Evolutionary conservation across 2,797 vertebrate genomes (phyloP).

Genomic region (Vespertilio murinus): DNA sequence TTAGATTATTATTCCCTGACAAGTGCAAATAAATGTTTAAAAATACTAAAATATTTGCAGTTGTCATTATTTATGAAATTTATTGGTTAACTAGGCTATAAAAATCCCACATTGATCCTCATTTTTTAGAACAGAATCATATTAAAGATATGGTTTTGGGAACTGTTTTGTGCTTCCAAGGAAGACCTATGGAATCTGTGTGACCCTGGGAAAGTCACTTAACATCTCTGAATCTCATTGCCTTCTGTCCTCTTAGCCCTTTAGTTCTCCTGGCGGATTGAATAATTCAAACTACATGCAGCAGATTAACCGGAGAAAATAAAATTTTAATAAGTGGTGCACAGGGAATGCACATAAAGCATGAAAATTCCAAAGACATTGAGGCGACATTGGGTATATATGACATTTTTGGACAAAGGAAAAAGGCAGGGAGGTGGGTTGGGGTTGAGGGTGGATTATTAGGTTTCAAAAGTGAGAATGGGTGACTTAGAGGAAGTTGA

Average conservation of each 20-base stretch:
- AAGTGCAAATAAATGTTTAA: not conserved
- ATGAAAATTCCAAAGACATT: not conserved
- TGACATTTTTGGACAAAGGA: not conserved
- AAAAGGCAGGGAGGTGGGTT: not conserved
- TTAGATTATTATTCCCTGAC: not conserved
- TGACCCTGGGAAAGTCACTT: not conserved
- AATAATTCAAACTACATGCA: not conserved
- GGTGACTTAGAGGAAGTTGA: not conserved
- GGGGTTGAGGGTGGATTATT: not conserved
- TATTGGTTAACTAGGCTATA: not conserved
- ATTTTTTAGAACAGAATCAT: not conserved
- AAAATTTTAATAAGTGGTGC: not conserved
- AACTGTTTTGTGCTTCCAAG: not conserved
- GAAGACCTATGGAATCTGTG: not conserved
- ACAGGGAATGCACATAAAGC: not conserved
- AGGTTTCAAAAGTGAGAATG: not conserved
- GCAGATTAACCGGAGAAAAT: not conserved
- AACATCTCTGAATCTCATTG: not conserved
- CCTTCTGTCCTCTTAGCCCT: not conserved
- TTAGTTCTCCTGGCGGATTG: not conserved
- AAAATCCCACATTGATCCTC: not conserved
- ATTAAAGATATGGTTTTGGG: not conserved
- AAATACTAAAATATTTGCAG: conserved; percentile 25
- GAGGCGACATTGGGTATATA: not conserved
- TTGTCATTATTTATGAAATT: not conserved